Evolutionary conservation across 30 jellyfish, hydroid and myxozoan species (phyloP).

Genomic region (Hydractinia symbiolongicarpus): DNA sequence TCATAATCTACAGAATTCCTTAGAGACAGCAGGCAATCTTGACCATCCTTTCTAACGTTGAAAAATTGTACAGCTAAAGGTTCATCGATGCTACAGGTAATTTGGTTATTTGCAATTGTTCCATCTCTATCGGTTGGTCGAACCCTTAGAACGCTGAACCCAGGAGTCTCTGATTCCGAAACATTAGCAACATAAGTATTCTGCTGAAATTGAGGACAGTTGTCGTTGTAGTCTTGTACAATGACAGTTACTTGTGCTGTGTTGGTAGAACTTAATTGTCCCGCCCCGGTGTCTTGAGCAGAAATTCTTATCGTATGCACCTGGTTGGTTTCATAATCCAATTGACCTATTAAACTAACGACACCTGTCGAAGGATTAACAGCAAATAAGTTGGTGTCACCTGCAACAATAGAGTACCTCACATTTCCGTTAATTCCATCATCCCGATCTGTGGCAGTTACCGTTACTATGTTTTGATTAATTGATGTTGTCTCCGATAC

Average conservation of each 20-base stretch:
- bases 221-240: slow-evolving; percentile 65
- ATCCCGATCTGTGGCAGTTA: slow-evolving; percentile 65
- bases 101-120: background rate
- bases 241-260: slow-evolving; percentile 51
- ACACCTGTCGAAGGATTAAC: slow-evolving; percentile 41
- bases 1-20: slow-evolving; percentile 22
- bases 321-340: slow-evolving; percentile 45
- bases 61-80: slow-evolving; percentile 28
- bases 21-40: background rate
- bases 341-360: slow-evolving; percentile 23
- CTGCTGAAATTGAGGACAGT: slow-evolving; percentile 53
- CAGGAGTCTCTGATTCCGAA: slow-evolving; percentile 41
- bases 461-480: slow-evolving; percentile 38
- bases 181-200: slow-evolving; percentile 30
- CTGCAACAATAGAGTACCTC: slow-evolving; percentile 35
- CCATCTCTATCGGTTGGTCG: background rate
- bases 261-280: background rate
- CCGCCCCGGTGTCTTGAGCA: slow-evolving; percentile 56
- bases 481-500: slow-evolving; percentile 65
- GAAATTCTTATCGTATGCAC: slow-evolving; percentile 33
- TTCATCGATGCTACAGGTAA: slow-evolving; percentile 11
- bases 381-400: slow-evolving; percentile 27
- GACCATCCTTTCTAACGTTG: background rate
- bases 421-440: slow-evolving; percentile 41
- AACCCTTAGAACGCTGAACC: background rate